Evolutionary conservation across 35 echinoderm and acorn worm species (phyloP).

Genomic region (Antedon bifida): DNA sequence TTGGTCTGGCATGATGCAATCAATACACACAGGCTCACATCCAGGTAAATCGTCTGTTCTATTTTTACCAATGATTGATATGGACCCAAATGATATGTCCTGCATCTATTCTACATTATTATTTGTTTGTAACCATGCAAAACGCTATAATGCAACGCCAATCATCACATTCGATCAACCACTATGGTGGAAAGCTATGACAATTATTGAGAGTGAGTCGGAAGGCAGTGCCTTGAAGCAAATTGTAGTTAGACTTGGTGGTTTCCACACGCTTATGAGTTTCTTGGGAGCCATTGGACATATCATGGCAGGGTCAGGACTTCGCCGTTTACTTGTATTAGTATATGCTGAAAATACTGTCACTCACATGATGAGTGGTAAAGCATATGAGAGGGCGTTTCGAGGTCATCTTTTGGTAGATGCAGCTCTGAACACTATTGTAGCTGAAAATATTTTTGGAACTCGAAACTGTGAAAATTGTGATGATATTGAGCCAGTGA

Average conservation of each 20-base stretch:
- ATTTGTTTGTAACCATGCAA: slow-evolving; percentile 32
- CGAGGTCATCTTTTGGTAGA: slow-evolving; percentile 37
- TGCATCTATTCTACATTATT: slow-evolving; percentile 44
- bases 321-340: slow-evolving; percentile 16
- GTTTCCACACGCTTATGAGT: slow-evolving; percentile 52
- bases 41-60: slow-evolving; percentile 33
- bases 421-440: slow-evolving; percentile 25
- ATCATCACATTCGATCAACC: slow-evolving; percentile 54
- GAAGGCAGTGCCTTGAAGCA: neutral
- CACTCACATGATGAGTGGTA: slow-evolving; percentile 30
- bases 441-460: slow-evolving; percentile 6
- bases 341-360: slow-evolving; percentile 45
- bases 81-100: slow-evolving; percentile 31
- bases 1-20: slow-evolving; percentile 49
- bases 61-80: too few relatives aligned
- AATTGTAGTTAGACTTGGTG: slow-evolving; percentile 26
- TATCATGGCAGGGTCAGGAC: slow-evolving; percentile 37
- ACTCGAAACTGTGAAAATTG: neutral
- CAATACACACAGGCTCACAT: slow-evolving; percentile 8
- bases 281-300: slow-evolving; percentile 39
- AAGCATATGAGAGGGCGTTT: slow-evolving; percentile 23
- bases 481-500: too few relatives aligned
- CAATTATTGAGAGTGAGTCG: slow-evolving; percentile 14
- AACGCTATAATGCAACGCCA: slow-evolving; percentile 18
- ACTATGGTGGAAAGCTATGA: slow-evolving; percentile 37